Evolutionary conservation across 1,140 invertebrate species (phyloP).

Genomic region (Argopecten irradians): DNA sequence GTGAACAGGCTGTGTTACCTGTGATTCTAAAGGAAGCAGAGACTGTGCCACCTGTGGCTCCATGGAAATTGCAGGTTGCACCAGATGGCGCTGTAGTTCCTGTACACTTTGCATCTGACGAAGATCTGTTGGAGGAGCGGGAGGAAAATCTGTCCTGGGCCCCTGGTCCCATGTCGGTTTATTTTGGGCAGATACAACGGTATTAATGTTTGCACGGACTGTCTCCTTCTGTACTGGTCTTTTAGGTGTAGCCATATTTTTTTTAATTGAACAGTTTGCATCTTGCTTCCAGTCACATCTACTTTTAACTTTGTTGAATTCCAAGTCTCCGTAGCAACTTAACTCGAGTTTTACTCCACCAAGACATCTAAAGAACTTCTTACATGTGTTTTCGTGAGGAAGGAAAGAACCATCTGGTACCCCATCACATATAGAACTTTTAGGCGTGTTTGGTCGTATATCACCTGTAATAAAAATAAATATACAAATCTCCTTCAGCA

Average conservation of each 20-base stretch:
- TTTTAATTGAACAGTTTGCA: neutral
- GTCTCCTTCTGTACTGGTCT: neutral
- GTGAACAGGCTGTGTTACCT: neutral
- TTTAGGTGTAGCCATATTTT: neutral
- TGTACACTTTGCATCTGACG: neutral
- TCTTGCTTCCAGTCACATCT: neutral
- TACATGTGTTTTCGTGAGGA: neutral
- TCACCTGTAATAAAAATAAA: neutral
- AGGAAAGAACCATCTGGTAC: conserved; percentile 5
- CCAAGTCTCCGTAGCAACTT: neutral
- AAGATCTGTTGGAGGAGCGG: neutral
- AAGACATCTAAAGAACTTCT: neutral
- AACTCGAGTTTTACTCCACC: conserved; percentile 14
- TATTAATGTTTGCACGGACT: neutral
- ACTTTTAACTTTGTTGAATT: neutral
- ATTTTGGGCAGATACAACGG: neutral
- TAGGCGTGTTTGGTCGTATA: neutral
- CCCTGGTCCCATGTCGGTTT: neutral
- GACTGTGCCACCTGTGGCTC: too few relatives aligned
- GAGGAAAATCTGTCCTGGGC: neutral
- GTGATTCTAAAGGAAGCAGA: too few relatives aligned
- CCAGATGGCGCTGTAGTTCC: neutral
- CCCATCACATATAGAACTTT: neutral
- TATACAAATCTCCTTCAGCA: too few relatives aligned
- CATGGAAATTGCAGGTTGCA: neutral